A percentile compares a stretch with the other conserved stretches of the same genome.
Evolutionary conservation across 2,888 invertebrate genomes (phyloP).

Genomic region (Actias luna): DNA sequence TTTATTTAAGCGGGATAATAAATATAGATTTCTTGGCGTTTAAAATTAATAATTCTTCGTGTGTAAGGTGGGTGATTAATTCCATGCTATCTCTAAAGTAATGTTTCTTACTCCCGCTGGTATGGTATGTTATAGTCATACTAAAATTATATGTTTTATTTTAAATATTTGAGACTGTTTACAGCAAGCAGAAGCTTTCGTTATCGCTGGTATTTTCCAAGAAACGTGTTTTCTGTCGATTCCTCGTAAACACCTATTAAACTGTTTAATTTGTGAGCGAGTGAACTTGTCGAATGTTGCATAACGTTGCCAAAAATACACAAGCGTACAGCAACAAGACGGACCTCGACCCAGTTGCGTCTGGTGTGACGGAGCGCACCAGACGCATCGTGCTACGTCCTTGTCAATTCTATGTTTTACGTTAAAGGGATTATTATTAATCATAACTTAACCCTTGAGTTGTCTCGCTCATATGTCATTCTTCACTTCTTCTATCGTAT

Average conservation of each 20-base stretch:
- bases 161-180: not conserved
- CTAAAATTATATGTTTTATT: slow-evolving; percentile 2
- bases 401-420: not conserved
- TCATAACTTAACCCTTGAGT: not conserved
- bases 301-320: slow-evolving; percentile 68
- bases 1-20: not conserved
- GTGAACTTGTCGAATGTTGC: slow-evolving; percentile 46
- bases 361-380: slow-evolving; percentile 33
- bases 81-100: not conserved
- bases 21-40: not conserved
- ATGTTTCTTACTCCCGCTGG: not conserved
- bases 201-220: not conserved
- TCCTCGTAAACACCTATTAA: not conserved
- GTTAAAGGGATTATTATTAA: slow-evolving; percentile 9
- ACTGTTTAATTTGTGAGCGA: slow-evolving; percentile 10
- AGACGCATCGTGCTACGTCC: slow-evolving; percentile 15
- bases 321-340: slow-evolving; percentile 26
- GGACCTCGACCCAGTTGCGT: slow-evolving; percentile 69
- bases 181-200: not conserved
- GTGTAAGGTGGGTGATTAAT: not conserved
- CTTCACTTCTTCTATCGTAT: not conserved
- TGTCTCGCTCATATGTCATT: not conserved
- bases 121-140: not conserved
- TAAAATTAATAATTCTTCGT: not conserved
- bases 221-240: not conserved